phyloP scores from a whole-genome alignment of 2,888 invertebrate species.

The Ferrisia virgata region DNA sequence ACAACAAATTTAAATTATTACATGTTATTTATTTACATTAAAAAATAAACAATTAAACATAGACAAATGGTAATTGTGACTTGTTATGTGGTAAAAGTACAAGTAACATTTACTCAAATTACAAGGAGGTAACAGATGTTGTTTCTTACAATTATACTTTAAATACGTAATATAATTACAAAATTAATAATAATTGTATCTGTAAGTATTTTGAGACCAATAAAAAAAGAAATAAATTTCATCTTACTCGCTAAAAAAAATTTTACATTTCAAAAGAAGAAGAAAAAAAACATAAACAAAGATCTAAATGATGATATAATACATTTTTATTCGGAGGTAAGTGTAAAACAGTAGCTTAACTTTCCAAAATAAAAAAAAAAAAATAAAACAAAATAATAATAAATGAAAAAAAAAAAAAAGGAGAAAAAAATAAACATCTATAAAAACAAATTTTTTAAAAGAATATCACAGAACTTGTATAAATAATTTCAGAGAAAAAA shows the following conservation, averaged over 20 bases:
- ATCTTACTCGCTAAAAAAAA: slow-evolving; percentile 23
- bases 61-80: slow-evolving; percentile 46
- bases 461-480: slow-evolving; percentile 45
- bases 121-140: slow-evolving; percentile 45
- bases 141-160: slow-evolving; percentile 40
- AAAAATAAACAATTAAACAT: slow-evolving; percentile 46
- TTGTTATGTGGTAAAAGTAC: slow-evolving; percentile 46
- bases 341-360: slow-evolving; percentile 36
- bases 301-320: slow-evolving; percentile 39
- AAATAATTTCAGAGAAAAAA: slow-evolving; percentile 39
- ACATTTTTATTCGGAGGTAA: slow-evolving; percentile 41
- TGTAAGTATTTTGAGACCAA: slow-evolving; percentile 46
- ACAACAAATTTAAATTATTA: slow-evolving; percentile 34
- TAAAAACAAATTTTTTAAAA: slow-evolving; percentile 40
- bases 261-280: slow-evolving; percentile 32
- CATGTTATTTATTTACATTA: slow-evolving; percentile 46
- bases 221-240: slow-evolving; percentile 35
- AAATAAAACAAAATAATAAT: slow-evolving; percentile 5
- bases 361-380: slow-evolving; percentile 1
- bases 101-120: slow-evolving; percentile 46
- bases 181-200: slow-evolving; percentile 44
- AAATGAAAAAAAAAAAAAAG: background rate
- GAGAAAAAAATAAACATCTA: slow-evolving; percentile 14
- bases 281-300: slow-evolving; percentile 25
- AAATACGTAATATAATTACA: slow-evolving; percentile 44